Evolutionary conservation across 2,113 vertebrate genomes (phyloP), one percentile per base, ranked within the genome.

Genomic region (Pedetes capensis): DNA sequence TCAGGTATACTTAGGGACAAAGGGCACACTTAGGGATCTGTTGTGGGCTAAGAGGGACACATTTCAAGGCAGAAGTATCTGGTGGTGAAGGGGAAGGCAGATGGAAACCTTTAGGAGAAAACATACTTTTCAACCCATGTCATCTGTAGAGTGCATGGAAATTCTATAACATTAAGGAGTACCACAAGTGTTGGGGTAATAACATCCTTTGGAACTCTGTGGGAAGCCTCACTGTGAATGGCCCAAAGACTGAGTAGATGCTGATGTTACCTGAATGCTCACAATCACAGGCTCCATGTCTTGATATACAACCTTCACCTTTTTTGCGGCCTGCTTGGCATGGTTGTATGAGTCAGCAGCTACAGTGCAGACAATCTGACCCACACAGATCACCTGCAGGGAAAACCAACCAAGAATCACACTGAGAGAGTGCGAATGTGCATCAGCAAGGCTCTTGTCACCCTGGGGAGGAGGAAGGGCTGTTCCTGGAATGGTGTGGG

Each of bases 291-390:
- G 98, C 57, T 98, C 97, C 95, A 98, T 6, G 0, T 66, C n/a
- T 95, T 98, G 90, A 88, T 97, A 98, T 18, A 93, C 94, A 85
- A 97, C 97, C 75, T 97, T 98, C 69, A 97, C 98, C 95, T 93
- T 97, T 90, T 95, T 94, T 93, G 97, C 95, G 55, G 98, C 98
- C 59, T 96, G 91, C 59, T 97, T 97, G 53, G 97, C 97, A 42
- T 96, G 96, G 80, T 74, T 17, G 2, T 96, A 91, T 78, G 96
- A 97, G 90, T 97, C 96, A 0, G 97, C 98, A 8, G 95, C 95
- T 63, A 98, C 97, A 44, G 97, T 97, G 94, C 97, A 98, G 82
- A 98, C 69, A 57, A 97, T 93, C 83, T 98, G 98, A 84, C 97
- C 98, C 76, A 98, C 96, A 25, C 97, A 98, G 87, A 95, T 95